Base-by-base conservation (phyloP, 2,797 vertebrate genomes). In the Pseudopleuronectes americanus region DNA sequence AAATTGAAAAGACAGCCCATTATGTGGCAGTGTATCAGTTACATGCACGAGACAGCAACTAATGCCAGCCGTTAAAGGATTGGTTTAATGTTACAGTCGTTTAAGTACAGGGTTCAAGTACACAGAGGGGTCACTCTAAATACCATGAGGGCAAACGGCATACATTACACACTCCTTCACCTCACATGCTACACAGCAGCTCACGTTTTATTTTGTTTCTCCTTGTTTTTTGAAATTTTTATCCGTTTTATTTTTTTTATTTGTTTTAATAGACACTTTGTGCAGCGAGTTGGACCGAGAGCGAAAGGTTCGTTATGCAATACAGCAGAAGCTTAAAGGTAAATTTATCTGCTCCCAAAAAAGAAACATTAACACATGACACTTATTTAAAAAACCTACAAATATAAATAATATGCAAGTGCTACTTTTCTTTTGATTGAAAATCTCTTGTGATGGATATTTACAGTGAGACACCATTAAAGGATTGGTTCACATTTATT, bases 261-360 rank as follows among this genome's bases (percentile, higher is more conserved):
- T 47, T 82, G 68, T 82, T 90, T 91, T 69, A 75, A 82, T 94
- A 97, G 96, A 97, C 87, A 97, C 96, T 75, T 93, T 98, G 90
- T 98, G 95, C 94, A 97, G 95, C 90, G 96, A 98, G 87, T 96
- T 98, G 85, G 96, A 97, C 93, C 96, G 97, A 92, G 96, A 98
- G 90, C 91, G 96, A 90, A 98, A 97, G 85, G 96, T 96, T 74
- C 95, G 96, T 90, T 97, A 96, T 84, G 96, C 96, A 94, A 97
- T 97, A 91, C 96, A 97, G 82, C 96, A 97, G 93, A 98, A 97
- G 90, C 88, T 98, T 59, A 97, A 97, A 97, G 97, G 96, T 97
- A 94, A 90, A 86, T 82, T 93, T 68, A 91, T 83, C 75, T 55
- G 87, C 80, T 82, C 83, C 85, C 24, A 24, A 77, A 74, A 64